Conservation (phyloP, 2,113 vertebrate species). For the Callospermophilus lateralis region DNA sequence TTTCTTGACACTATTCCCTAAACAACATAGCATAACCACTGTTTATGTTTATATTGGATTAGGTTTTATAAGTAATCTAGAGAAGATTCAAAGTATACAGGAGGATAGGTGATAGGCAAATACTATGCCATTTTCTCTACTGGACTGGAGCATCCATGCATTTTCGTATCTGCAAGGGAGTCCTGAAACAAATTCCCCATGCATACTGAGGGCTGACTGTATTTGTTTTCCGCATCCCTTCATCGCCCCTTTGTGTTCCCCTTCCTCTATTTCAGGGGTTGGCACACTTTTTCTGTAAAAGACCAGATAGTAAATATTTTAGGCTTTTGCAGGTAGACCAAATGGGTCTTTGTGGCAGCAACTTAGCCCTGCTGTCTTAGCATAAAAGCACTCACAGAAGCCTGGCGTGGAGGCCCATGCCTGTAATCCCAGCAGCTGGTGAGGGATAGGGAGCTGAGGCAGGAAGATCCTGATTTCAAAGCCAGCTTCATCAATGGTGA, state of each 20-base stretch:
- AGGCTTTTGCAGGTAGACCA: background rate
- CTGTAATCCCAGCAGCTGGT: too few relatives aligned
- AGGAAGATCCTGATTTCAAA: too few relatives aligned
- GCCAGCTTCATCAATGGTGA: too few relatives aligned
- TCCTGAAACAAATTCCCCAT: background rate
- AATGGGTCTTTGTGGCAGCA: background rate
- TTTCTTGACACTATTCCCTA: slow-evolving; percentile 24
- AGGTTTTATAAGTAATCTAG: slow-evolving; percentile 1
- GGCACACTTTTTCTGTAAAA: slow-evolving; percentile 37
- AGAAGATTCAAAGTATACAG: background rate
- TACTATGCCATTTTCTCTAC: background rate
- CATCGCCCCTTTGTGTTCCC: background rate
- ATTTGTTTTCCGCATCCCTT: slow-evolving; percentile 35
- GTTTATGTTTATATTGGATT: background rate
- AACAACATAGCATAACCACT: background rate
- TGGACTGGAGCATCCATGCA: background rate
- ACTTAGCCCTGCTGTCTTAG: background rate
- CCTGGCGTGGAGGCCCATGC: too few relatives aligned
- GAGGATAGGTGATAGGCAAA: background rate
- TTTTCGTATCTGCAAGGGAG: background rate
- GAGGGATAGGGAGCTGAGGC: too few relatives aligned
- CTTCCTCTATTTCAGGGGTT: slow-evolving; percentile 21
- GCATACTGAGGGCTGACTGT: background rate
- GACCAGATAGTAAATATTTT: slow-evolving; percentile 23
- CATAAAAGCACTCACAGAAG: background rate